phyloP scores from a whole-genome alignment of 2,888 invertebrate genomes.

The Drosophila anomelani region DNA sequence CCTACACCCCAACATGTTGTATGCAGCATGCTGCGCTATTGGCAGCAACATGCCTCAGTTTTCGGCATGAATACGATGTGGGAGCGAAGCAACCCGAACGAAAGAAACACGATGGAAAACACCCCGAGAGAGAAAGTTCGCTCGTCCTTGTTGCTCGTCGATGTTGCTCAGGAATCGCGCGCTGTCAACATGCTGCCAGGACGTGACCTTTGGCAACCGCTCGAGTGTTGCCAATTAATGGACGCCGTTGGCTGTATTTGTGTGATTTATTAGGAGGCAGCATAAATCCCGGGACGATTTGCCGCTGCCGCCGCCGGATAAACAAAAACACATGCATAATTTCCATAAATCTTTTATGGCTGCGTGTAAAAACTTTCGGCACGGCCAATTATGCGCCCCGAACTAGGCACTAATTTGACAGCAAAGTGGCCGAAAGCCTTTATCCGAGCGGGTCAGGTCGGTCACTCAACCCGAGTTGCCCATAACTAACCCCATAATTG shows the following conservation, averaged over 20 bases:
- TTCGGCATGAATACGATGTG: background rate
- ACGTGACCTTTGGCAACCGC: conserved; percentile 78
- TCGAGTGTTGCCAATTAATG: conserved; percentile 75
- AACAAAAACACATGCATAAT: conserved; percentile 78
- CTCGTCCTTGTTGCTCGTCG: conserved; percentile 1
- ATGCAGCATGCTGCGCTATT: conserved; percentile 7
- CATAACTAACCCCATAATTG: conserved; percentile 64
- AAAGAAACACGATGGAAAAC: background rate
- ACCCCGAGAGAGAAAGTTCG: background rate
- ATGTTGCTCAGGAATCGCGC: conserved; percentile 18
- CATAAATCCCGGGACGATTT: conserved; percentile 69
- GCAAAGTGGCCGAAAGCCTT: conserved; percentile 55
- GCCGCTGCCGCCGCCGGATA: conserved; percentile 49
- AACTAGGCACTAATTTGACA: conserved; percentile 79
- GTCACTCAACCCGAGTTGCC: conserved; percentile 46
- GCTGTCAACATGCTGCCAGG: conserved; percentile 56
- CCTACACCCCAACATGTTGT: background rate
- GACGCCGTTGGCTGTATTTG: conserved; percentile 36
- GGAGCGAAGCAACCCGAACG: background rate
- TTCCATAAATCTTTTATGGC: conserved; percentile 78
- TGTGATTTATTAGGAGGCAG: conserved; percentile 72
- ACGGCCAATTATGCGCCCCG: conserved; percentile 69
- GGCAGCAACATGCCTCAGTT: background rate
- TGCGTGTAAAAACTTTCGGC: conserved; percentile 68
- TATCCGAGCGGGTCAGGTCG: conserved; percentile 17